Percentiles rank a stretch among this genome's conserved stretches.
Evolutionary conservation across 53 echinoderm and acorn worm species (phyloP).

Genomic region (Crossaster papposus): DNA sequence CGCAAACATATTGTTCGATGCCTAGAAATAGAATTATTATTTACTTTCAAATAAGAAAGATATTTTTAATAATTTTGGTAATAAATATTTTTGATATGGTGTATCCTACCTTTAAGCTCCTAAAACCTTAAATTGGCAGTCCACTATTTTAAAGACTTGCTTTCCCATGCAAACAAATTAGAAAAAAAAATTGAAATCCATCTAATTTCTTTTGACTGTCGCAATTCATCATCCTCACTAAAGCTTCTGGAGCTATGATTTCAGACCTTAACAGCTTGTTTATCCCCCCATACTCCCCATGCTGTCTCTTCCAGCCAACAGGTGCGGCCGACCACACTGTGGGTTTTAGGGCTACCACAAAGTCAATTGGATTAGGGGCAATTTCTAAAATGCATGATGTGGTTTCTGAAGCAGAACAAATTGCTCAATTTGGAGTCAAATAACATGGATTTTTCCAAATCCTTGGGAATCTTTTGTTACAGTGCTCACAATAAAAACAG

Average conservation of each 20-base stretch:
- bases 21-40: no score
- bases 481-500: not conserved
- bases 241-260: not conserved
- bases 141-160: not conserved
- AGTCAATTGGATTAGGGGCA: slow-evolving; percentile 3
- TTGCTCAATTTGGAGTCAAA: slow-evolving; percentile 14
- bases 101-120: no score
- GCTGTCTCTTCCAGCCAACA: not conserved
- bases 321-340: slow-evolving; percentile 1
- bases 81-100: no score
- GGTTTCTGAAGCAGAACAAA: slow-evolving; percentile 27
- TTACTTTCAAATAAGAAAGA: no score
- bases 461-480: not conserved
- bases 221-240: not conserved
- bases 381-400: slow-evolving; percentile 16
- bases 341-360: not conserved
- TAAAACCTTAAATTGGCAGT: no score
- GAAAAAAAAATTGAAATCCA: not conserved
- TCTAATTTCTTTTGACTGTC: slow-evolving; percentile 4
- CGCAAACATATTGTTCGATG: no score
- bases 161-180: not conserved
- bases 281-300: not conserved
- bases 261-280: not conserved
- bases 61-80: no score
- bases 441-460: not conserved